Evolutionary conservation across 2,888 invertebrate species (phyloP), one percentile per base, ranked within the genome.

Genomic region (Drosophila neonasuta): DNA sequence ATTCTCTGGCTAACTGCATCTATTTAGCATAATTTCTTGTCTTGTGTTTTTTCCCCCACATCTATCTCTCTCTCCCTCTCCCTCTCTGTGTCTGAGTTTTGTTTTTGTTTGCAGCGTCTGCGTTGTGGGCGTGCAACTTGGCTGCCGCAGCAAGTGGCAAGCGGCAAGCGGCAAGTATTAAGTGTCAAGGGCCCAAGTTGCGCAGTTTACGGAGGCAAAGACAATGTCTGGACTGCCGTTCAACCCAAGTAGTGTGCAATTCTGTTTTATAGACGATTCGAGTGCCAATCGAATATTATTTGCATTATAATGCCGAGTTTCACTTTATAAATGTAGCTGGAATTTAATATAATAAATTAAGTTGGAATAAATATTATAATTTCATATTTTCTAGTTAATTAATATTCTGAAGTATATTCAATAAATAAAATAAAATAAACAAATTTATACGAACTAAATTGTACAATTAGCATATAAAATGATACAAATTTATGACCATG

Each of bases 21-120:
- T 86, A 64, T 74, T 82, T 82, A 82, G 86, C 82, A 82, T 82
- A 82, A 82, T 86, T 81, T 86, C 79, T 68, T 68, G 77, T 61
- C 80, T 72, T 73, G 62, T 69, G n/a, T 11, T 36, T 68, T 60
- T 46, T 24, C 60, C 49, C 55, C 48, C 20, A 20, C 20, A 20
- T 20, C 20, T 20, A 20, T 20, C 20, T 20, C 50, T 42, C 36
- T 36, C 5, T 52, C n/a, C 20, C 55, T n/a, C 36, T 2, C 36
- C 20, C 55, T n/a, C 36, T 2, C 36, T 24, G 11, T 6, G 32
- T 29, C 7, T 24, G 24, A 24, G 39, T 59, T 41, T 29, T 36
- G 15, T 24, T 54, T 49, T 67, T 49, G 46, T 54, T 60, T 42
- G 55, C 65, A 52, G 30, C 64, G 63, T 64, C 59, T 52, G 61